Percentiles rank a stretch among this genome's conserved stretches.
These are phyloP conservation scores for Denticeps clupeoides DNA, from an alignment of 2,797 vertebrate genomes.

Conservation along the genomic window DNA sequence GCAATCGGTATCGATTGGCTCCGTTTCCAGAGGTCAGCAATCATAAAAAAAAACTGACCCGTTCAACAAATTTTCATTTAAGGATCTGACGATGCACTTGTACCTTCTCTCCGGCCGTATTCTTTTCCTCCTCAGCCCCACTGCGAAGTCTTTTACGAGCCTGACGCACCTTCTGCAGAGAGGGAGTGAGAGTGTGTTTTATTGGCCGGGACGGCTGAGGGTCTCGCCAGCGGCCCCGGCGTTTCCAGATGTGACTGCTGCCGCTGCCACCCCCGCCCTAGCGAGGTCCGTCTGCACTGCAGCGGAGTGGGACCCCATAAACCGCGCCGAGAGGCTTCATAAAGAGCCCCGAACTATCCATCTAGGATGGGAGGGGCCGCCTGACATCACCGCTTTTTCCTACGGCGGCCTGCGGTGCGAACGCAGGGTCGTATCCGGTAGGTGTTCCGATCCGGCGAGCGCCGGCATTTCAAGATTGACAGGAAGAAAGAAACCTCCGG, in stretches of 20 bases:
- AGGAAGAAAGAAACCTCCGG: slow-evolving; percentile 4
- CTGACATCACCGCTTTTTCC: slow-evolving; percentile 29
- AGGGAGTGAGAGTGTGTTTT: slow-evolving; percentile 23
- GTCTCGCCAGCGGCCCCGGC: slow-evolving; percentile 9
- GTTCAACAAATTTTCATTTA: too few relatives aligned
- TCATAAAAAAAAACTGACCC: too few relatives aligned
- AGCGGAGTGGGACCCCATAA: slow-evolving; percentile 11
- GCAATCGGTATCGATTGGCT: too few relatives aligned
- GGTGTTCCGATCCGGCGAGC: slow-evolving; percentile 21
- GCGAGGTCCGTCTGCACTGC: slow-evolving; percentile 13
- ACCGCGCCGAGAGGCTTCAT: slow-evolving; percentile 16
- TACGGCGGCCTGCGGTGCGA: slow-evolving; percentile 5
- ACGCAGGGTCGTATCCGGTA: slow-evolving; percentile 22
- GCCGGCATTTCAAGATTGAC: slow-evolving; percentile 21
- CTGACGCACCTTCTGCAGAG: too few relatives aligned
- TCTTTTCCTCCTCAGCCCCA: background rate
- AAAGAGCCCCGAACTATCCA: too few relatives aligned
- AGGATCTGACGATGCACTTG: too few relatives aligned
- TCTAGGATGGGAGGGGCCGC: too few relatives aligned
- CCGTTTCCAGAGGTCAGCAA: too few relatives aligned
- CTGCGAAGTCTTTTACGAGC: too few relatives aligned
- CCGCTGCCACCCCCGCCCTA: slow-evolving; percentile 12
- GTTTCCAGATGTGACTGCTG: slow-evolving; percentile 28
- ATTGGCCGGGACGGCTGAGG: slow-evolving; percentile 11
- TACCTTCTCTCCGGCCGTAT: background rate